A percentile compares a stretch with the other conserved stretches of the same genome.
Conservation (phyloP, 2,888 invertebrate genomes). For the Piscicola geometra region DNA sequence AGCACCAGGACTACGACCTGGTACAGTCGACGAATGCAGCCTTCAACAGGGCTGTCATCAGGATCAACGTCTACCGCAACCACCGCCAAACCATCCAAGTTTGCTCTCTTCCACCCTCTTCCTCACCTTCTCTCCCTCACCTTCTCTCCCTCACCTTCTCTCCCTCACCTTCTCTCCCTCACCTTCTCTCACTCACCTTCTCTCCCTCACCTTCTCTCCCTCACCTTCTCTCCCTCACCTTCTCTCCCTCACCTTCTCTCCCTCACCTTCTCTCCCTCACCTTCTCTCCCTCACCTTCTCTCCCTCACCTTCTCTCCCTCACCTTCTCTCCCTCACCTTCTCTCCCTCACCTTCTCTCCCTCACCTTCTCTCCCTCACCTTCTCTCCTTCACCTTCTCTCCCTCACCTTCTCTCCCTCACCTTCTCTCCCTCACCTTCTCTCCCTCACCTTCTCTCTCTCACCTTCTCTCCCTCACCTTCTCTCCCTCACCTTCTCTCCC, state of each 20-base stretch:
- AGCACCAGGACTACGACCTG: constrained; percentile 81
- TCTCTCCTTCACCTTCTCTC: not conserved
- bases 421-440: too few relatives aligned
- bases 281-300: constrained; percentile 63
- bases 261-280: too few relatives aligned
- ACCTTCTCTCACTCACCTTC: too few relatives aligned
- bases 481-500: constrained; percentile 63
- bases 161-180: too few relatives aligned
- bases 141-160: too few relatives aligned
- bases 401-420: too few relatives aligned
- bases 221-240: too few relatives aligned
- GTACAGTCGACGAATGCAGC: constrained; percentile 91
- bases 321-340: constrained; percentile 84
- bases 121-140: constrained; percentile 66
- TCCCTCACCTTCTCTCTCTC: too few relatives aligned
- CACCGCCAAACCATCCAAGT: constrained; percentile 89
- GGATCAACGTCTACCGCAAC: constrained; percentile 82
- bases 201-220: too few relatives aligned
- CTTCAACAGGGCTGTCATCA: constrained; percentile 88
- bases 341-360: constrained; percentile 63
- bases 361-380: not conserved
- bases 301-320: constrained; percentile 57
- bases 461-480: too few relatives aligned
- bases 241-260: too few relatives aligned
- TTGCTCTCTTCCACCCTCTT: too few relatives aligned